Evolutionary conservation across 1,140 invertebrate species (phyloP), one percentile per base, ranked within the genome.

Genomic region (Habropoda laboriosa): DNA sequence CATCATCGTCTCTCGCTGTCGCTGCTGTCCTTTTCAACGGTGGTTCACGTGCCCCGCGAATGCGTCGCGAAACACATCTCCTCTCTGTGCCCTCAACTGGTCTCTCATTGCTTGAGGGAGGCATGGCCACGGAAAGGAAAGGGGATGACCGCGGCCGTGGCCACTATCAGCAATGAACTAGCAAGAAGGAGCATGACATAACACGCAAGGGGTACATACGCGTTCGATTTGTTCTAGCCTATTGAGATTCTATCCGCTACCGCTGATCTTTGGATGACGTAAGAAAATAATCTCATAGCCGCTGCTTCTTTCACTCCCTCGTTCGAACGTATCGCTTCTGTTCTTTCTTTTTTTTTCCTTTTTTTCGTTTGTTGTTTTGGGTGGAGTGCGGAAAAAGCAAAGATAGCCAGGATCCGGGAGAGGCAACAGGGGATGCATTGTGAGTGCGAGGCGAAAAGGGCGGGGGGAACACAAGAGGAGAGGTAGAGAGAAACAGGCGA

Each of bases 41-140:
- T 82, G 71, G 64, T 81, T 81, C 58, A 76, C 73, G 63, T 70
- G 66, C 55, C 53, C 53, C 67, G 73, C 49, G 75, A 32, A 55
- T 53, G 21, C 47, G 32, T 83, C 47, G 66, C 38, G 38, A 67
- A 72, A 77, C 60, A 35, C 24, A 21, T 24, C 58, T 53, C 38
- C 35, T 64, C 38, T 51, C 47, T 75, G 24, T 38, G 21, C 1
- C 40, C 38, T 53, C 49, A 10, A 64, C 32, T 27, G 58, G 21
- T 24, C 49, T 18, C 10, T 42, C 38, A 35, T 53, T 66, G 21
- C 47, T 45, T 21, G 73, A 42, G 60, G 18, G 27, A 32, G 51
- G 49, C 30, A 67, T n/a, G 51, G n/a, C 35, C 27, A 57, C n/a
- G 27, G n/a, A 57, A 67, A 42, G 61, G 27, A 55, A 66, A 55